phyloP scores from a whole-genome alignment of 2,888 invertebrate genomes.

The Clivina fossor region DNA sequence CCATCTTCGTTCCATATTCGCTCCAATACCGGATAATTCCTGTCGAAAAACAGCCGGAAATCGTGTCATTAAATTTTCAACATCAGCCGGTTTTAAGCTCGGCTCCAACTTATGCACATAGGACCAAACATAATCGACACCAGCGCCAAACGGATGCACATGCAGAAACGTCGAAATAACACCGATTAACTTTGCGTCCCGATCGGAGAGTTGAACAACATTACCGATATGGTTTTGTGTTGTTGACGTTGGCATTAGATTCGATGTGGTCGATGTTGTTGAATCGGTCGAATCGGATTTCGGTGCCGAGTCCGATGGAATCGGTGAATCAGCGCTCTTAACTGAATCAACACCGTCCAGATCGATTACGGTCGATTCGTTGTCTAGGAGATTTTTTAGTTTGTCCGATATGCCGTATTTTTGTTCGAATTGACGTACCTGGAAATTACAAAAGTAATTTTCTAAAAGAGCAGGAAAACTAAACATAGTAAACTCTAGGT shows the following conservation, averaged over 20 bases:
- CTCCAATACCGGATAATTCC: slow-evolving; percentile 78
- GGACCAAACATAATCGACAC: slow-evolving; percentile 86
- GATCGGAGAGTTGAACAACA: slow-evolving; percentile 55
- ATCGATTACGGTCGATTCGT: slow-evolving; percentile 55
- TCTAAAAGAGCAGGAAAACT: background rate
- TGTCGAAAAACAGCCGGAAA: slow-evolving; percentile 81
- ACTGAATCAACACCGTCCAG: slow-evolving; percentile 51
- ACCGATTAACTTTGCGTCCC: slow-evolving; percentile 65
- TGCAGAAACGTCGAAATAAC: slow-evolving; percentile 87
- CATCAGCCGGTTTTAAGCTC: slow-evolving; percentile 69
- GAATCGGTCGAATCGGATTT: slow-evolving; percentile 48
- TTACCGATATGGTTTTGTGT: too few species aligned
- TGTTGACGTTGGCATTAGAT: slow-evolving; percentile 24
- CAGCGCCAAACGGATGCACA: slow-evolving; percentile 92
- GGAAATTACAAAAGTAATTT: background rate
- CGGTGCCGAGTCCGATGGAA: slow-evolving; percentile 45
- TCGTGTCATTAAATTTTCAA: slow-evolving; percentile 75
- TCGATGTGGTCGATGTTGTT: slow-evolving; percentile 22
- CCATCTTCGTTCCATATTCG: slow-evolving; percentile 86
- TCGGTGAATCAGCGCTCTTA: slow-evolving; percentile 41
- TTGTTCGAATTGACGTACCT: slow-evolving; percentile 23
- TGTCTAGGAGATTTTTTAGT: slow-evolving; percentile 45
- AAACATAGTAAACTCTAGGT: background rate
- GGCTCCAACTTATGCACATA: slow-evolving; percentile 83
- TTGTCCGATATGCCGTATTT: slow-evolving; percentile 24